Conservation (phyloP, 2,113 vertebrate genomes). For the Falcunculus frontatus region DNA sequence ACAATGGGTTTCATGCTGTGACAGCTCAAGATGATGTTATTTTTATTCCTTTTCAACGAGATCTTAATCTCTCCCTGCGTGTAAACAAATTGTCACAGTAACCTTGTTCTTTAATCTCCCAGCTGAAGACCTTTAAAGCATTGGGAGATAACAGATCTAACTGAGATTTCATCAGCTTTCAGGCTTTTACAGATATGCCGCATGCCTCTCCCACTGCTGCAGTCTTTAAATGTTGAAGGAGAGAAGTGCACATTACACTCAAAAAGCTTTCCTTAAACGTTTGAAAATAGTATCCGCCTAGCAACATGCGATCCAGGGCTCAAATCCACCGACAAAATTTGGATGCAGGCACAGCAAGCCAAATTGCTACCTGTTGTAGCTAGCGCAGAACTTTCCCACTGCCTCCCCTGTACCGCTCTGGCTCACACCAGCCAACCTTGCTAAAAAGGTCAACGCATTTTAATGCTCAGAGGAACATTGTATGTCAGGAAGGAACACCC, state of each 20-base stretch:
- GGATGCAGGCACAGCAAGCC: not conserved
- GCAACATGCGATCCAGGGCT: not conserved
- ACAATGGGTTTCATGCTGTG: constrained; percentile 94
- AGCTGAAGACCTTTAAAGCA: constrained; percentile 77
- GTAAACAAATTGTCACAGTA: constrained; percentile 86
- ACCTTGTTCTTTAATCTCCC: constrained; percentile 84
- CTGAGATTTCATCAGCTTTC: constrained; percentile 76
- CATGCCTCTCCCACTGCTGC: constrained; percentile 46
- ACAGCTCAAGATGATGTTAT: constrained; percentile 86
- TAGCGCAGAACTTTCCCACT: not conserved
- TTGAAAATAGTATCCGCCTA: constrained; percentile 47
- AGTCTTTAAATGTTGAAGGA: constrained; percentile 65
- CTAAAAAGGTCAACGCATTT: not conserved
- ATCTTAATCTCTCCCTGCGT: constrained; percentile 84
- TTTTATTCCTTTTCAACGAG: constrained; percentile 87
- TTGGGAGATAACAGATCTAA: constrained; percentile 78
- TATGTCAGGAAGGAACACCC: not conserved
- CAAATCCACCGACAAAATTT: not conserved
- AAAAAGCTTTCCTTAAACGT: constrained; percentile 55
- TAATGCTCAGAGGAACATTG: not conserved
- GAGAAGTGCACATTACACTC: constrained; percentile 58
- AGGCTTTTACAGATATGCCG: constrained; percentile 57
- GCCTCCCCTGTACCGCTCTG: not conserved
- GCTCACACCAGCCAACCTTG: not conserved
- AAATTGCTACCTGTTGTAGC: constrained; percentile 17